phyloP scores from a whole-genome alignment of 2,797 vertebrate species.

The Catharus ustulatus region DNA sequence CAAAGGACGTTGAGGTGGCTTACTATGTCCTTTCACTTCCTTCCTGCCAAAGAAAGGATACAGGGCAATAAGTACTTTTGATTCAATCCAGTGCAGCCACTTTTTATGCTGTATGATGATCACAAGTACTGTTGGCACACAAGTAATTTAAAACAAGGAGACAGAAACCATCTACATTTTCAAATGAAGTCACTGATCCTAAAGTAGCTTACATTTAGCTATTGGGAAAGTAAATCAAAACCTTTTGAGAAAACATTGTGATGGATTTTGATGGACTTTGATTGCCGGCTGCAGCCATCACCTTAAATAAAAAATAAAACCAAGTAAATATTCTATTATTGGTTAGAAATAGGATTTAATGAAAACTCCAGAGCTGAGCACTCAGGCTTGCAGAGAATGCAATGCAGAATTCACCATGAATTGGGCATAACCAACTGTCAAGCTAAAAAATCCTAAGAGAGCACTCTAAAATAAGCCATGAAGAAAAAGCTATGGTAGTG shows the following conservation, averaged over 20 bases:
- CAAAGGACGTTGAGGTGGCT: neutral
- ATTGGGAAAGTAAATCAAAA: neutral
- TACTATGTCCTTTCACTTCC: neutral
- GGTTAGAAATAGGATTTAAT: neutral
- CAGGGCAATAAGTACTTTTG: neutral
- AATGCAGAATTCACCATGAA: neutral
- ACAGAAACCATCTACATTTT: neutral
- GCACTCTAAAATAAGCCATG: neutral
- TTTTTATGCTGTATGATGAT: neutral
- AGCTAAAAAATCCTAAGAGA: neutral
- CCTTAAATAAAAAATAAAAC: neutral
- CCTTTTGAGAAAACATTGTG: neutral
- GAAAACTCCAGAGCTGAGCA: neutral
- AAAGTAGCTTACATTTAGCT: neutral
- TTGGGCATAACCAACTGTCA: neutral
- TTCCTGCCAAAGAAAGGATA: neutral
- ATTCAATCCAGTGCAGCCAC: neutral
- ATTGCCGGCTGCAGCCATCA: neutral
- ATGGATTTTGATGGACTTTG: neutral
- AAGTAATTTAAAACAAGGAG: neutral
- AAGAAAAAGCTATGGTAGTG: neutral
- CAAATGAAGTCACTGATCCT: neutral
- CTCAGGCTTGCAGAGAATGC: neutral
- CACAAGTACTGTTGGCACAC: neutral
- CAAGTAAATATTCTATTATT: neutral